These are phyloP conservation scores for Tetropium fuscum DNA, from an alignment of 2,888 invertebrate genomes.

Conservation along the genomic window DNA sequence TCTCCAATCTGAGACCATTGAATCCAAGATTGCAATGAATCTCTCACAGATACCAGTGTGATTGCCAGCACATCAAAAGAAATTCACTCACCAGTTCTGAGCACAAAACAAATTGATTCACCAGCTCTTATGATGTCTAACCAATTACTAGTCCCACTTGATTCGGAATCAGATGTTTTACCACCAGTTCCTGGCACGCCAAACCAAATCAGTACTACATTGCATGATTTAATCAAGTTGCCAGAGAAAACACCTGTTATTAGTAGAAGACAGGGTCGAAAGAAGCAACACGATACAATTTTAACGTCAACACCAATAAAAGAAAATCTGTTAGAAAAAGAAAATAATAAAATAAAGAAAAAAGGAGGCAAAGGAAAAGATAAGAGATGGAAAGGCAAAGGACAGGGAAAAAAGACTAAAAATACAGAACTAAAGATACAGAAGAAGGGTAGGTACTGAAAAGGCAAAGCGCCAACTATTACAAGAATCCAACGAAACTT, in stretches of 20 bases:
- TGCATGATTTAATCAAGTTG: conserved; percentile 24
- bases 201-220: conserved; percentile 8
- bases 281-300: conserved; percentile 31
- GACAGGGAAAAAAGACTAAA: conserved; percentile 13
- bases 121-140: too few relatives aligned
- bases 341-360: conserved; percentile 31
- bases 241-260: conserved; percentile 22
- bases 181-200: conserved; percentile 12
- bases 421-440: too few relatives aligned
- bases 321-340: conserved; percentile 34
- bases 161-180: conserved; percentile 16
- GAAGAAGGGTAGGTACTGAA: conserved; percentile 9
- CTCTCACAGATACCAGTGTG: conserved; percentile 1
- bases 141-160: conserved; percentile 7
- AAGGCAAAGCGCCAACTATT: conserved; percentile 10
- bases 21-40: conserved; percentile 28
- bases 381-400: conserved; percentile 9
- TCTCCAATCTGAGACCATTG: too few relatives aligned
- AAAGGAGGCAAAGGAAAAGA: conserved; percentile 26
- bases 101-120: too few relatives aligned
- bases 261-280: conserved; percentile 14
- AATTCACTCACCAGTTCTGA: too few relatives aligned
- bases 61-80: too few relatives aligned
- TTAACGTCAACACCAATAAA: conserved; percentile 37
- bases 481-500: conserved; percentile 20